Evolutionary conservation across 2,888 invertebrate genomes (phyloP), one percentile per base, ranked within the genome.

Genomic region (Aphrophora alni): DNA sequence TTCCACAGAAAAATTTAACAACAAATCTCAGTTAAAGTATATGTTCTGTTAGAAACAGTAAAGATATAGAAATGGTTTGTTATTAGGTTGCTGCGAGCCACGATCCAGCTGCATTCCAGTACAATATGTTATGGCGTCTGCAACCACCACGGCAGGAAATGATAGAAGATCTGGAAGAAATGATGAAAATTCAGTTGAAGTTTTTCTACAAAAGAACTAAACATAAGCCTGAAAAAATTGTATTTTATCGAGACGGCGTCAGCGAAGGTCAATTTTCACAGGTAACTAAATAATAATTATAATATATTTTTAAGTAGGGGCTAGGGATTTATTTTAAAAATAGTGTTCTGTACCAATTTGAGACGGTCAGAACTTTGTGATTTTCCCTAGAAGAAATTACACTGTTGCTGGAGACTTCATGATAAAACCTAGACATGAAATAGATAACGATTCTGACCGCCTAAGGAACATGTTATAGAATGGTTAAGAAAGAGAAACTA

Each of bases 231-330:
- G 86, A 87, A 72, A 91, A 90, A 84, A 93, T 97, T 75, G 91
- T 95, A 72, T 94, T 95, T 81, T 89, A 86, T 83, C 91, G 97
- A 0, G 97, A 97, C 87, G 97, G 97, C 0, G 97, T 97, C 0
- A 94, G 95, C 0, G 96, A 97, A 86, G 96, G 96, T 0, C 95
- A 97, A 85, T 96, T 97, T 86, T 88, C 90, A 3, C 89, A 91
- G 87, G 92, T 93, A 75, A 75, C n/a, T n/a, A n/a, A 33, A 33
- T 3, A 5, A 33, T 8, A 33, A 8, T 33, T 33, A 33, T 33
- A 33, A 21, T 44, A 33, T 73, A n/a, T 33, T 33, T 33, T 21
- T 44, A 3, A 5, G n/a, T n/a, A n/a, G n/a, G n/a, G n/a, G n/a
- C n/a, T n/a, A n/a, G n/a, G n/a, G n/a, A n/a, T n/a, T n/a, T n/a